Conservation (phyloP, 2,888 invertebrate species). For the Lutraria lutraria region DNA sequence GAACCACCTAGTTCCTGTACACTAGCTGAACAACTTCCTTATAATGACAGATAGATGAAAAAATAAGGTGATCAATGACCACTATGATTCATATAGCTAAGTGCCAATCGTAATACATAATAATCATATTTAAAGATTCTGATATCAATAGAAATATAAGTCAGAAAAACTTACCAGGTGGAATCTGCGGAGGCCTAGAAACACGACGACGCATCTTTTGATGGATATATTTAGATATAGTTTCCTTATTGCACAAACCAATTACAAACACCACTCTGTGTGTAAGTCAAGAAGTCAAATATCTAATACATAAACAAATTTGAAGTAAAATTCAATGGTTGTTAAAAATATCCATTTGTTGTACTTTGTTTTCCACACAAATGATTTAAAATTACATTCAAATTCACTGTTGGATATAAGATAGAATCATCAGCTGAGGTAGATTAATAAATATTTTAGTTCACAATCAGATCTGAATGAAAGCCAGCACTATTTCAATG, state of each 20-base stretch:
- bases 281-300: neutral
- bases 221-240: neutral
- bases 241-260: neutral
- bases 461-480: neutral
- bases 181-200: neutral
- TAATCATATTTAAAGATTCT: too few species aligned
- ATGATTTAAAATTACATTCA: neutral
- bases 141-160: neutral
- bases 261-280: neutral
- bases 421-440: neutral
- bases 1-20: too few species aligned
- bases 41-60: too few species aligned
- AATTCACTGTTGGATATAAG: neutral
- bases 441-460: neutral
- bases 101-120: too few species aligned
- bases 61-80: too few species aligned
- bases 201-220: slow-evolving; percentile 2
- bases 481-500: neutral
- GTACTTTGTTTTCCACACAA: neutral
- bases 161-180: neutral
- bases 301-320: neutral
- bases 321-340: neutral
- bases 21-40: too few species aligned
- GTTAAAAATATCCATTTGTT: neutral
- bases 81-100: too few species aligned